These are phyloP conservation scores for Eulemur coronatus DNA, from an alignment of 2,797 vertebrate genomes.

Conservation along the genomic window DNA sequence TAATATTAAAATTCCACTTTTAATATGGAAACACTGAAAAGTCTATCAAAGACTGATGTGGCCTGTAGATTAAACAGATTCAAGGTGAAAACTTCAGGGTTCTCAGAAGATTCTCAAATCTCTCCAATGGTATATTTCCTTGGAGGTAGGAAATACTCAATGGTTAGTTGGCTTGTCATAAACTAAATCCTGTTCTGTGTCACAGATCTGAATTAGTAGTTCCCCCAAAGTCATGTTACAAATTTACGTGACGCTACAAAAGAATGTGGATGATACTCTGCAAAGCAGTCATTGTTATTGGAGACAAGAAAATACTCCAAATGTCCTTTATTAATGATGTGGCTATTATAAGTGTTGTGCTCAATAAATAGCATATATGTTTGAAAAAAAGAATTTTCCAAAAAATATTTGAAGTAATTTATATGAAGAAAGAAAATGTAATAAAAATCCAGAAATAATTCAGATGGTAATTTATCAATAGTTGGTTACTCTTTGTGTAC, in stretches of 20 bases:
- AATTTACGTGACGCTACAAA: neutral
- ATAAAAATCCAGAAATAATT: constrained; percentile 18
- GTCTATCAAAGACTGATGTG: neutral
- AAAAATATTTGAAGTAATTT: constrained; percentile 17
- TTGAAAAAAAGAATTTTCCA: neutral
- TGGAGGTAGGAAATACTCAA: neutral
- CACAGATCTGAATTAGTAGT: neutral
- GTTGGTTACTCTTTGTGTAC: neutral
- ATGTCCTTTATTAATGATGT: neutral
- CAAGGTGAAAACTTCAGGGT: neutral
- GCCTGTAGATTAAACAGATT: neutral
- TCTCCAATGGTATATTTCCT: neutral
- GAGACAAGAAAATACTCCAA: neutral
- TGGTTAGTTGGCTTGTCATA: neutral
- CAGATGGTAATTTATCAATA: neutral
- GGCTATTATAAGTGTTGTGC: neutral
- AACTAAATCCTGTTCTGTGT: neutral
- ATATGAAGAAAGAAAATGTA: neutral
- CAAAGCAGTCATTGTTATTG: neutral
- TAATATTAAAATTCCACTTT: constrained; percentile 23
- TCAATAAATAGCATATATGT: neutral
- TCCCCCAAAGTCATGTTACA: neutral
- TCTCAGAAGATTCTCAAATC: constrained; percentile 22
- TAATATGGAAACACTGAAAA: neutral
- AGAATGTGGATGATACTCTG: neutral